These are phyloP conservation scores for Tetramorium parvispinum DNA, from an alignment of 1,140 invertebrate genomes.

Conservation along the genomic window DNA sequence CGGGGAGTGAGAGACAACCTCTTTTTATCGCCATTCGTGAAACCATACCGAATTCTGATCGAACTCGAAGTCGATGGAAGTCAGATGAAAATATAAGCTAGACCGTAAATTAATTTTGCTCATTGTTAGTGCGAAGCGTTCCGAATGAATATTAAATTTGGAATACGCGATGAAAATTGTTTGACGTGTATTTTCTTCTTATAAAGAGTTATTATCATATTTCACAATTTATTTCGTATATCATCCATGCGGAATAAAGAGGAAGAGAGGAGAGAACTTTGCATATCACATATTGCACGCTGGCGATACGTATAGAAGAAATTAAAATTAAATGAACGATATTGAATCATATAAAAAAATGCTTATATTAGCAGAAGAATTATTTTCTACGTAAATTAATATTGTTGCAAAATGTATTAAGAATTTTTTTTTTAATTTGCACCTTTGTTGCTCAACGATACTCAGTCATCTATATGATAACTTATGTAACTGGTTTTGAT, in stretches of 20 bases:
- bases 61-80: background rate
- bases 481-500: constrained; percentile 40
- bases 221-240: constrained; percentile 7
- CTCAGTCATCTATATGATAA: background rate
- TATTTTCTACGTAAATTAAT: background rate
- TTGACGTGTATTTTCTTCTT: background rate
- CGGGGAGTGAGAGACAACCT: background rate
- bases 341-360: background rate
- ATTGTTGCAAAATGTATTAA: background rate
- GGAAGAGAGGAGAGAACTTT: background rate
- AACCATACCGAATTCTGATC: constrained; percentile 22
- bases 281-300: background rate
- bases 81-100: background rate
- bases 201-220: constrained; percentile 14
- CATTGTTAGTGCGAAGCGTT: background rate
- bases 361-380: background rate
- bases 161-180: background rate
- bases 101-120: constrained; percentile 21
- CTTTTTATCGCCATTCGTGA: constrained; percentile 37
- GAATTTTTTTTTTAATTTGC: constrained; percentile 14
- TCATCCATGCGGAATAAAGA: background rate
- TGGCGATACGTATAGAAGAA: background rate
- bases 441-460: background rate
- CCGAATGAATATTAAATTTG: background rate
- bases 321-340: background rate